These are phyloP conservation scores for Beaufortia kweichowensis DNA, from an alignment of 2,113 vertebrate genomes.

Conservation along the genomic window DNA sequence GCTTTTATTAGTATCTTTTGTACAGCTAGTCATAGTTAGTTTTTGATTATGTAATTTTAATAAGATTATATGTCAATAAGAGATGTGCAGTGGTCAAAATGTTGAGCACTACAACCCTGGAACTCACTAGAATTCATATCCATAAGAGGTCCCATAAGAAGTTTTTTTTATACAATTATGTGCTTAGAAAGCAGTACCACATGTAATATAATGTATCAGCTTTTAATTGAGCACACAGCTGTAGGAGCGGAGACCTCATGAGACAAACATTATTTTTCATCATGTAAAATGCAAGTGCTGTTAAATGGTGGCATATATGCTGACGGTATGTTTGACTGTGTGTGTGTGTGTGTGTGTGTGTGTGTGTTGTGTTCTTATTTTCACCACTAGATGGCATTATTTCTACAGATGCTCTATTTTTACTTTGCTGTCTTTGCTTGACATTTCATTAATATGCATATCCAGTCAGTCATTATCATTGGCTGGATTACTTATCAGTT, in stretches of 20 bases:
- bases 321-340: constrained; percentile 9
- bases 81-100: background rate
- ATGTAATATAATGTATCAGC: background rate
- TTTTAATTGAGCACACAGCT: constrained; percentile 17
- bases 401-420: constrained; percentile 32
- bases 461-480: constrained; percentile 28
- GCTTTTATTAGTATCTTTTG: no score
- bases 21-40: background rate
- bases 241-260: background rate
- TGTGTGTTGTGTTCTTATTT: background rate
- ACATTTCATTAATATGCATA: constrained; percentile 33
- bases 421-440: background rate
- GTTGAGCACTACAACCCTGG: background rate
- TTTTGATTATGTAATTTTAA: background rate
- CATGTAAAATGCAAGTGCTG: background rate
- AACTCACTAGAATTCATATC: background rate
- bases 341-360: constrained; percentile 8
- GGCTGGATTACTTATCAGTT: constrained; percentile 39
- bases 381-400: constrained; percentile 53
- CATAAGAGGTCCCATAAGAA: background rate
- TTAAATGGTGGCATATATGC: constrained; percentile 3
- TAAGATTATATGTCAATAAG: no score
- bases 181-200: constrained; percentile 24
- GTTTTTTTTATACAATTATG: background rate
- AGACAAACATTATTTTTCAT: constrained; percentile 10